Conservation (phyloP, 2,797 vertebrate species). For the Rhinophrynus dorsalis region DNA sequence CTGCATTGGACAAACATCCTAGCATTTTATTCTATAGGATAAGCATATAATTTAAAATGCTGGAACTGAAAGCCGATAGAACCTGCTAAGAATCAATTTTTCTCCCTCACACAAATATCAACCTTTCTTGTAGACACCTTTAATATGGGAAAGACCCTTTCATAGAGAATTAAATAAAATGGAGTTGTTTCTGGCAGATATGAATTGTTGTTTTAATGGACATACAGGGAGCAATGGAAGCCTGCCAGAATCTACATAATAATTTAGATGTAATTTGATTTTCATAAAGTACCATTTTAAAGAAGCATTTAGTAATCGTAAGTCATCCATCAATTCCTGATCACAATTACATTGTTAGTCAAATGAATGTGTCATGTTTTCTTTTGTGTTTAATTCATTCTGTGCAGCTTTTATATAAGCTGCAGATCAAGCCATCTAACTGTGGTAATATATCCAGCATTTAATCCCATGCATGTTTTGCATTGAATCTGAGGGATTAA, state of each 20-base stretch:
- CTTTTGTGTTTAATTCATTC: slow-evolving; percentile 23
- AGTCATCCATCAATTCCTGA: slow-evolving; percentile 35
- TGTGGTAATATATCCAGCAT: too few species aligned
- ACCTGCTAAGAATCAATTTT: too few species aligned
- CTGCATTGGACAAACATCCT: too few species aligned
- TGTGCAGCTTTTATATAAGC: slow-evolving; percentile 1
- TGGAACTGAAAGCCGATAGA: too few species aligned
- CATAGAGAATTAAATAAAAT: not conserved
- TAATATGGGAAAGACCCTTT: not conserved
- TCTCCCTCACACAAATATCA: too few species aligned
- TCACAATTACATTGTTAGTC: slow-evolving; percentile 32
- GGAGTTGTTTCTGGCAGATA: not conserved
- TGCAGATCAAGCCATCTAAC: not conserved
- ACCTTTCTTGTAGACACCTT: too few species aligned
- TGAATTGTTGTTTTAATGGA: slow-evolving; percentile 13
- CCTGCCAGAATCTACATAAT: slow-evolving; percentile 38
- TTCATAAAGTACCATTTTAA: slow-evolving; percentile 40
- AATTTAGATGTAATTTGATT: slow-evolving; percentile 41
- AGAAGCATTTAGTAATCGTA: slow-evolving; percentile 37
- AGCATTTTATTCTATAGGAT: too few species aligned
- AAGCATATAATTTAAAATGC: too few species aligned
- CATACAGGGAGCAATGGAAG: slow-evolving; percentile 12
- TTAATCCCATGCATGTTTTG: too few species aligned
- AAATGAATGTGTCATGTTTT: slow-evolving; percentile 30
- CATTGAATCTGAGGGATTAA: too few species aligned